phyloP scores from a whole-genome alignment of 2,113 vertebrate genomes.

The Numenius arquata region DNA sequence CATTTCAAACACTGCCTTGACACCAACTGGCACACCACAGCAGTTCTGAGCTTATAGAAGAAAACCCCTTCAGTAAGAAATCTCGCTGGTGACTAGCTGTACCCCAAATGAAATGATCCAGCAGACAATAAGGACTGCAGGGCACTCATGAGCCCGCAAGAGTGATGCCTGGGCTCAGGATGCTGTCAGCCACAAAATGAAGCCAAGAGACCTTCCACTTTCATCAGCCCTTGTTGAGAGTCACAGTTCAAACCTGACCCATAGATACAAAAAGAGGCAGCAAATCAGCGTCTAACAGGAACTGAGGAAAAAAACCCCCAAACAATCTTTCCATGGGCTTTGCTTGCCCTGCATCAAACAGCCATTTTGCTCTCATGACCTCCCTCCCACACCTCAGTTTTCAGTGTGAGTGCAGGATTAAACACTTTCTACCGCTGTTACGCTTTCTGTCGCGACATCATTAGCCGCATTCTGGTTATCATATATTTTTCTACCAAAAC shows the following conservation, averaged over 20 bases:
- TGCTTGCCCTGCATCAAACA: background rate
- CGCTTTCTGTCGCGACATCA: background rate
- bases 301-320: rapidly evolving
- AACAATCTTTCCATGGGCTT: background rate
- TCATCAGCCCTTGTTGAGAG: background rate
- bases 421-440: background rate
- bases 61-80: background rate
- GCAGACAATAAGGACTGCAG: rapidly evolving
- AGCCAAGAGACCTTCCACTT: background rate
- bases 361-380: background rate
- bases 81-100: background rate
- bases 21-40: background rate
- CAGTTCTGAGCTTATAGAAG: background rate
- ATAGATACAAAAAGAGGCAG: background rate
- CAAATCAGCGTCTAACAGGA: background rate
- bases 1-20: background rate
- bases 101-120: background rate
- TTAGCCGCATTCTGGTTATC: background rate
- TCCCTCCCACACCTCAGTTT: background rate
- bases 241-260: background rate
- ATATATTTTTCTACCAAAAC: background rate
- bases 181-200: rapidly evolving
- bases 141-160: background rate
- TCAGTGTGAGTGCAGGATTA: background rate
- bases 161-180: background rate